Evolutionary conservation across 1,140 invertebrate species (phyloP), one percentile per base, ranked within the genome.

Genomic region (Trichonephila clavata): DNA sequence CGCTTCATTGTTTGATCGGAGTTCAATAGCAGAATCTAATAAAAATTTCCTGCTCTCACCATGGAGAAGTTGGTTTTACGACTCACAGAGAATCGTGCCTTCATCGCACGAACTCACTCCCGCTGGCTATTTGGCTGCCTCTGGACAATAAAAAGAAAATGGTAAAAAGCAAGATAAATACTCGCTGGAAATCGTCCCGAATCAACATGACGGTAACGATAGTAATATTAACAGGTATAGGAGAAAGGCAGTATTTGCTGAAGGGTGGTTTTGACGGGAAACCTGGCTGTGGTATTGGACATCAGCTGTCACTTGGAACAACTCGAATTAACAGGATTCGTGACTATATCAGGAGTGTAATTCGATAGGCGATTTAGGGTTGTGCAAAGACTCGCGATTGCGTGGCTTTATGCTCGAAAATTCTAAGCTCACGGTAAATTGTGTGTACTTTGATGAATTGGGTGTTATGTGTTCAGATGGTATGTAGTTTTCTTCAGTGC

Each of bases 241-340:
- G 71, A 32, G 71, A 77, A 32, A 39, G 71, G 71, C 27, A 39
- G 32, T 77, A 77, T 77, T 77, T 77, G 27, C 71, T 7, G 27
- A 77, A 77, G 27, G 71, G 71, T 32, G 71, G 71, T 77, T 77
- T 77, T 77, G 71, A 77, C 71, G 18, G 81, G 43, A 84, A 84
- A 84, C 21, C 50, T 8, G 27, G 18, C n/a, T n/a, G 50, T 60
- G 57, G 83, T 59, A 59, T 84, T 84, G 83, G 43, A 59, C 50
- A 65, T 43, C 86, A 87, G 86, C 86, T 87, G 86, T 61, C 60
- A 39, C 32, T 87, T 63, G 18, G 32, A 63, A 87, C 86, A 87
- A 87, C 61, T 87, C 20, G 86, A 87, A 87, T 87, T 87, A 39
- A 87, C 86, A 65, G 57, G 32, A 87, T 87, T 87, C 86, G 86